Conservation (phyloP, 2,888 invertebrate genomes). For the Ormyrus nitidulus region DNA sequence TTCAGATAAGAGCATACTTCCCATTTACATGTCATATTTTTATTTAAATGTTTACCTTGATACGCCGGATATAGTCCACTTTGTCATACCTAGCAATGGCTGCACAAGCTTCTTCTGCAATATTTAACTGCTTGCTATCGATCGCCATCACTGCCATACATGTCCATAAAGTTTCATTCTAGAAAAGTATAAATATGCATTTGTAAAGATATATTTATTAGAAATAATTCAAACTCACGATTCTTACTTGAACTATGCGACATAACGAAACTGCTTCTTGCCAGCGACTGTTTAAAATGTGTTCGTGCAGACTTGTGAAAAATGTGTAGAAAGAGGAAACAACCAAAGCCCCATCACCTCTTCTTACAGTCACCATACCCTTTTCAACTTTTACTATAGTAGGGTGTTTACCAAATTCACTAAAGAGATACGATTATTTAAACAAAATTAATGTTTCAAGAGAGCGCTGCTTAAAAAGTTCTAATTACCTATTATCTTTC, state of each 20-base stretch:
- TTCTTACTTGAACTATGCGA: constrained; percentile 79
- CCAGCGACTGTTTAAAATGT: constrained; percentile 87
- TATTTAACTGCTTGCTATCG: constrained; percentile 88
- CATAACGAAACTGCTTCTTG: constrained; percentile 90
- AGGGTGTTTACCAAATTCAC: constrained; percentile 92
- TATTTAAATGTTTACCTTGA: constrained; percentile 79
- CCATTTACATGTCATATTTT: not conserved
- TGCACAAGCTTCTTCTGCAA: constrained; percentile 97
- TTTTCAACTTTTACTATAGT: constrained; percentile 88
- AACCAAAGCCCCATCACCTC: constrained; percentile 92
- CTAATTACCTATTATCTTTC: constrained; percentile 74
- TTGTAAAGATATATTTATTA: not conserved
- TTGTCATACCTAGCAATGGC: constrained; percentile 91
- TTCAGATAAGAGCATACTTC: constrained; percentile 1
- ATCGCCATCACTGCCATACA: constrained; percentile 94
- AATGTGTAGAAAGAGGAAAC: constrained; percentile 70
- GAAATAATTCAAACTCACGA: not conserved
- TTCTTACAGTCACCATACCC: constrained; percentile 88
- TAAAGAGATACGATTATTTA: constrained; percentile 67
- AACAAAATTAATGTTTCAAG: not conserved
- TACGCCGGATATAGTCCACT: constrained; percentile 89
- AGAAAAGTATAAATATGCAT: constrained; percentile 4
- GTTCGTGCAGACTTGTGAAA: constrained; percentile 78
- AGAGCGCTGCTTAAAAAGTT: not conserved
- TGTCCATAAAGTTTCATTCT: constrained; percentile 90